Base-by-base conservation (phyloP, 2,888 invertebrate genomes). In the Athetis lepigone region DNA sequence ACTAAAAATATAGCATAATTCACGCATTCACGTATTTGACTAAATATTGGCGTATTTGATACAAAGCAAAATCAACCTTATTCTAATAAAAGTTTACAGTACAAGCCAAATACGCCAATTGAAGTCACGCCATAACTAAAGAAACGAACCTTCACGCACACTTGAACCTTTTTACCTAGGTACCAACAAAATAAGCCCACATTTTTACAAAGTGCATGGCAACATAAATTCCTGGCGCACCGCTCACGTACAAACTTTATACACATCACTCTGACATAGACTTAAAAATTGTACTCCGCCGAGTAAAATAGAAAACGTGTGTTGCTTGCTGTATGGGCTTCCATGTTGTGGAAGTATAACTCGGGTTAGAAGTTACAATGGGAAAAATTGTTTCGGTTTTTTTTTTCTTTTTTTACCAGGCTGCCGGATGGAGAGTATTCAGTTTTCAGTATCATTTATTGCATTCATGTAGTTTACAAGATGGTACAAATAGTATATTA, bases 301-400 rank as follows among this genome's bases (percentile, higher is more conserved):
- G 80, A 83, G 85, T 84, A 82, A 87, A 87, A 88, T 87, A 84
- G 86, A 85, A 86, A 73, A 87, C 85, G 88, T 87, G 88, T 77
- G 72, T 67, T 51, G 84, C 74, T 64, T 82, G 64, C 76, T 61
- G 55, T 70, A 80, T 66, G 70, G 71, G 70, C 29, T 67, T 54
- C 66, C 57, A 68, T 68, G 54, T 68, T 75, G 54, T 70, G 60
- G 25, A 5, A 19, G 23, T 1, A 33, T 0, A 59, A 8, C 13
- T 9, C 16, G 0, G 29, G 4, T 19, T 58, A 39, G 59, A 64
- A 19, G 69, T 64, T 45, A 33, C 63, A 33, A 16, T 7, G 33
- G 8, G 33, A 4, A 25, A 25, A 25, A 25, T 25, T 6, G 25
- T 6, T 25, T 3, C 25, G n/a, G n/a, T n/a, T n/a, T 25, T 4